phyloP scores from a whole-genome alignment of 2,113 vertebrate genomes.

The Cyanoderma ruficeps region DNA sequence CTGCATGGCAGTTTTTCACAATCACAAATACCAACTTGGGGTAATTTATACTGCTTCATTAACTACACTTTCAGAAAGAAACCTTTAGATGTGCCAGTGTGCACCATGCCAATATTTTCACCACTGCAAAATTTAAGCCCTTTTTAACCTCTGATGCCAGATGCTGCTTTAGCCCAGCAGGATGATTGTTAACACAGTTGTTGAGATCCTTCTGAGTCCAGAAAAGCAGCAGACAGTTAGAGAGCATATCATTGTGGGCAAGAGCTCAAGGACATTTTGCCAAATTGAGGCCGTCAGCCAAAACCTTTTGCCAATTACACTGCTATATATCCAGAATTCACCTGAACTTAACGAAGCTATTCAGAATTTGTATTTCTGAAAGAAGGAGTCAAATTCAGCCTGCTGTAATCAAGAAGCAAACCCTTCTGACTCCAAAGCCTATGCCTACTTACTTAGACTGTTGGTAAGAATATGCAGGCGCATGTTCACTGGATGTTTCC shows the following conservation, averaged over 20 bases:
- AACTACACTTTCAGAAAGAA: neutral
- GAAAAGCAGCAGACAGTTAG: neutral
- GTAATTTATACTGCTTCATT: neutral
- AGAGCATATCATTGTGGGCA: neutral
- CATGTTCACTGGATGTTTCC: slow-evolving; percentile 89
- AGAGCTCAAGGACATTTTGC: neutral
- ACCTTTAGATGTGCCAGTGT: neutral
- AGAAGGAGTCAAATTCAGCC: neutral
- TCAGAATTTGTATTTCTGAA: neutral
- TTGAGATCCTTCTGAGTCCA: neutral
- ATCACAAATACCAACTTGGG: neutral
- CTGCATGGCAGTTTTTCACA: neutral
- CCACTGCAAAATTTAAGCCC: neutral
- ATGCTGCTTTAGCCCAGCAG: neutral
- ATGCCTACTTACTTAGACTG: slow-evolving; percentile 89
- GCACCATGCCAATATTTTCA: neutral
- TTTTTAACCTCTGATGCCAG: neutral
- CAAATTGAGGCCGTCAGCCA: neutral
- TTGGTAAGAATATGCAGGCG: slow-evolving; percentile 93
- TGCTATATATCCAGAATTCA: neutral
- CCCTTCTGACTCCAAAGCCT: neutral
- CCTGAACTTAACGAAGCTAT: neutral
- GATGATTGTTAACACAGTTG: neutral
- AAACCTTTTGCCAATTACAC: neutral
- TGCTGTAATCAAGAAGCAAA: neutral